Conservation (phyloP, 2,113 vertebrate species). For the Neomonachus schauinslandi region DNA sequence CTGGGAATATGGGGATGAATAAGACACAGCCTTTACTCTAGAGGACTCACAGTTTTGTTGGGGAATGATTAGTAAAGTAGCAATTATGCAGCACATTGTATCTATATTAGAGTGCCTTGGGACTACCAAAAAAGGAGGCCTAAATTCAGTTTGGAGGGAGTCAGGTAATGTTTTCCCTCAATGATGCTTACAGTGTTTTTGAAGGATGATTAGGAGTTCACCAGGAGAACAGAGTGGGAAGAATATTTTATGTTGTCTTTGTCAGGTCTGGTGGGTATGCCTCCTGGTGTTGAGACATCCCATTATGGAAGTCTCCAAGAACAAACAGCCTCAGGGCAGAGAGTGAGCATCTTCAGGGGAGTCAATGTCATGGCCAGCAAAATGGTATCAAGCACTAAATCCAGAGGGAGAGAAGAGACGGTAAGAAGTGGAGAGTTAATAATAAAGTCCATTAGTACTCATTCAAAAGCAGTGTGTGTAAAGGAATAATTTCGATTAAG, state of each 20-base stretch:
- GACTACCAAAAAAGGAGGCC: background rate
- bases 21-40: background rate
- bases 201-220: conserved; percentile 37
- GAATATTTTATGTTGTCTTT: background rate
- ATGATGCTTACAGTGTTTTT: background rate
- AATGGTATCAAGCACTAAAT: background rate
- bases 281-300: background rate
- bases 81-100: background rate
- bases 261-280: background rate
- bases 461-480: background rate
- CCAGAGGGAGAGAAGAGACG: background rate
- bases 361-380: background rate
- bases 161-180: background rate
- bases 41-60: conserved; percentile 40
- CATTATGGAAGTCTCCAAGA: background rate
- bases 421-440: background rate
- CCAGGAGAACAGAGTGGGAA: conserved; percentile 15
- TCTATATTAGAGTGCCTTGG: background rate
- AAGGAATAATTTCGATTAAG: background rate
- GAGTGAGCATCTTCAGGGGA: background rate
- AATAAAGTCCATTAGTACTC: background rate
- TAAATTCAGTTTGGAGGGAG: conserved; percentile 5
- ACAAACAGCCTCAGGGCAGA: background rate
- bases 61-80: conserved; percentile 38
- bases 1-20: background rate